Evolutionary conservation across 2,888 invertebrate genomes (phyloP).

Genomic region (Lepidonotus clava): DNA sequence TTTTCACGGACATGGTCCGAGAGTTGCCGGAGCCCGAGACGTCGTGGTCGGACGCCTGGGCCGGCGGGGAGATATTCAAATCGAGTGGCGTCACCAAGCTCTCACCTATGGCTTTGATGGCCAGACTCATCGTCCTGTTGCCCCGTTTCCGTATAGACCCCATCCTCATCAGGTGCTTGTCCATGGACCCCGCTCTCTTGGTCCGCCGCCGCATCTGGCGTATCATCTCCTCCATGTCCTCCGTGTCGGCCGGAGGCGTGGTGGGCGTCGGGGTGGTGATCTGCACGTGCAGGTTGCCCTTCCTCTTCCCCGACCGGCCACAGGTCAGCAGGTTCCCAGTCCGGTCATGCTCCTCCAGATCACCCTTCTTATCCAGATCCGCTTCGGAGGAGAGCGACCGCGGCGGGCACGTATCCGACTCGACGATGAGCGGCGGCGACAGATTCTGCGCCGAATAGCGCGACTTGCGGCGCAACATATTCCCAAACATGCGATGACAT

Average conservation of each 20-base stretch:
- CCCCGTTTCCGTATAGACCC: conserved; percentile 58
- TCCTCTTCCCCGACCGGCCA: conserved; percentile 54
- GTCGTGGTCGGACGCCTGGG: conserved; percentile 43
- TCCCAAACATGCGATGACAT: conserved; percentile 83
- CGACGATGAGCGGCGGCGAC: conserved; percentile 71
- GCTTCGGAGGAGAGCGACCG: conserved; percentile 21
- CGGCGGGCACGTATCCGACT: conserved; percentile 59
- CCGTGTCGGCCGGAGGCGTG: conserved; percentile 13
- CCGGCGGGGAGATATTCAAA: conserved; percentile 59
- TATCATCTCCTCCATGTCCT: conserved; percentile 51
- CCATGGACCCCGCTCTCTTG: conserved; percentile 66
- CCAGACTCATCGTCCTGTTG: conserved; percentile 70
- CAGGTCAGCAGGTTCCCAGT: background rate
- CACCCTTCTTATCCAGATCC: background rate
- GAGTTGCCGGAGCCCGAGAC: conserved; percentile 22
- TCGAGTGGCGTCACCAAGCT: conserved; percentile 78
- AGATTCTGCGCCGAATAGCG: conserved; percentile 75
- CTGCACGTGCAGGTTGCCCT: conserved; percentile 67
- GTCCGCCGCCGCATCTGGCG: conserved; percentile 56
- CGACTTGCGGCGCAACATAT: conserved; percentile 82
- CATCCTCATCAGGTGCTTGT: conserved; percentile 65
- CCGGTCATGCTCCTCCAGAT: background rate
- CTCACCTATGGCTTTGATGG: conserved; percentile 76
- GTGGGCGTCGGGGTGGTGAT: conserved; percentile 63
- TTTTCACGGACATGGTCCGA: conserved; percentile 34